A percentile compares a stretch with the other conserved stretches of the same genome.
These are phyloP conservation scores for Bruchidius siliquastri DNA, from an alignment of 2,888 invertebrate species.

Conservation along the genomic window DNA sequence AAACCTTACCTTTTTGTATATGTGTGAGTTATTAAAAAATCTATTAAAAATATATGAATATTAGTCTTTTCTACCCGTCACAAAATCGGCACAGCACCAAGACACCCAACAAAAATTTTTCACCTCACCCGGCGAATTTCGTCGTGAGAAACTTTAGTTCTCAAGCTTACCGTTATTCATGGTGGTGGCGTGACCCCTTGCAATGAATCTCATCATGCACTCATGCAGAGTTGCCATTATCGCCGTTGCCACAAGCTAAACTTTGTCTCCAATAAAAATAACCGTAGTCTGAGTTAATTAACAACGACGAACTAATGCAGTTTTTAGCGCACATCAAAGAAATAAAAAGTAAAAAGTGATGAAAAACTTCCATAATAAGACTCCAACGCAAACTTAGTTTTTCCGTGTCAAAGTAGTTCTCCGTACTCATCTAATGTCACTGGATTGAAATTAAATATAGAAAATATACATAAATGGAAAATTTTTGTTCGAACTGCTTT, in stretches of 20 bases:
- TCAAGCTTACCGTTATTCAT: background rate
- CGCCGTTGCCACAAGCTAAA: background rate
- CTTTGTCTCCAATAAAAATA: too few relatives aligned
- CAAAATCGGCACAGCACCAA: slow-evolving; percentile 11
- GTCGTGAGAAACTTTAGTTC: slow-evolving; percentile 4
- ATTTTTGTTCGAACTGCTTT: too few relatives aligned
- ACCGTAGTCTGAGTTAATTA: too few relatives aligned
- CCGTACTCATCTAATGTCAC: too few relatives aligned
- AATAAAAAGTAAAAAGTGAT: too few relatives aligned
- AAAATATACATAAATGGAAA: too few relatives aligned
- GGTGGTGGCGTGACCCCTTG: background rate
- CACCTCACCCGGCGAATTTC: slow-evolving; percentile 13
- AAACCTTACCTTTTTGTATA: slow-evolving; percentile 6
- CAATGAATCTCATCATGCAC: background rate
- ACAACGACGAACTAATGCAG: too few relatives aligned
- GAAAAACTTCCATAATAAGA: too few relatives aligned
- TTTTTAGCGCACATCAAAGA: too few relatives aligned
- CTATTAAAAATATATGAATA: slow-evolving; percentile 1
- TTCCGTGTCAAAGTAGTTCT: too few relatives aligned
- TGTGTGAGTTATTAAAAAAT: slow-evolving; percentile 3
- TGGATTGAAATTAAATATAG: too few relatives aligned
- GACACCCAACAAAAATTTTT: slow-evolving; percentile 12
- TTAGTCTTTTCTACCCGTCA: slow-evolving; percentile 3
- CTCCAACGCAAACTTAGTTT: too few relatives aligned
- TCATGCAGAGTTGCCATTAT: background rate